Percentiles rank a stretch among this genome's conserved stretches.
Evolutionary conservation across 2,797 vertebrate genomes (phyloP).

Genomic region (Coregonus ussuriensis): DNA sequence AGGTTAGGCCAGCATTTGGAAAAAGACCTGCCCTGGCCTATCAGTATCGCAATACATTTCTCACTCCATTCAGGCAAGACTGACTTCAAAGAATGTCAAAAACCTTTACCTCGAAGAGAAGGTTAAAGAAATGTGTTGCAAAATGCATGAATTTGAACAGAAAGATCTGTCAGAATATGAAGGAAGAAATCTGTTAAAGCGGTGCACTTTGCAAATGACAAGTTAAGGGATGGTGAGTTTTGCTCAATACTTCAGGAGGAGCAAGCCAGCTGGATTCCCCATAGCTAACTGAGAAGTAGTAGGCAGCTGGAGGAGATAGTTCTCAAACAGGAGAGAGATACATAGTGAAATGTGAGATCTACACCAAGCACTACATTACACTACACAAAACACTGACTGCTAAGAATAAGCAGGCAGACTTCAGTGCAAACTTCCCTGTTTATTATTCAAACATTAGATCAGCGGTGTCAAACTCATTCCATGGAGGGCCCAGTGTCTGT

Average conservation of each 20-base stretch:
- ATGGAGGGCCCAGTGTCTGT: too few relatives aligned
- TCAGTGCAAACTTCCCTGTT: slow-evolving; percentile 17
- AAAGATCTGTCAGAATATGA: neutral
- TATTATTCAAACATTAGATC: slow-evolving; percentile 46
- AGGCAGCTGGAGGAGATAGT: neutral
- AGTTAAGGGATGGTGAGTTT: neutral
- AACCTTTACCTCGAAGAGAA: neutral
- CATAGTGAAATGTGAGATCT: slow-evolving; percentile 20
- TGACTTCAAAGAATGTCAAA: neutral
- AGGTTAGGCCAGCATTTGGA: neutral
- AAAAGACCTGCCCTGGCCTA: neutral
- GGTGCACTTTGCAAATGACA: neutral
- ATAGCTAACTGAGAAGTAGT: neutral
- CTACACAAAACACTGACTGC: slow-evolving; percentile 36
- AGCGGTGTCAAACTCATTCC: too few relatives aligned
- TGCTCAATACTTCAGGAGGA: neutral
- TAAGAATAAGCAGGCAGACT: neutral
- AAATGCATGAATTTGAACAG: neutral
- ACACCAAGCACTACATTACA: slow-evolving; percentile 3
- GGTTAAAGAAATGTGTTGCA: neutral
- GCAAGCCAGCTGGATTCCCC: too few relatives aligned
- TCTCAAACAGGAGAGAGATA: neutral
- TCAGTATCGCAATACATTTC: neutral
- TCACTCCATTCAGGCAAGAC: neutral
- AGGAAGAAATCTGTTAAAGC: neutral